A percentile compares a stretch with the other conserved stretches of the same genome.
These are phyloP conservation scores for Musca domestica DNA, from an alignment of 1,140 invertebrate genomes.

Conservation along the genomic window DNA sequence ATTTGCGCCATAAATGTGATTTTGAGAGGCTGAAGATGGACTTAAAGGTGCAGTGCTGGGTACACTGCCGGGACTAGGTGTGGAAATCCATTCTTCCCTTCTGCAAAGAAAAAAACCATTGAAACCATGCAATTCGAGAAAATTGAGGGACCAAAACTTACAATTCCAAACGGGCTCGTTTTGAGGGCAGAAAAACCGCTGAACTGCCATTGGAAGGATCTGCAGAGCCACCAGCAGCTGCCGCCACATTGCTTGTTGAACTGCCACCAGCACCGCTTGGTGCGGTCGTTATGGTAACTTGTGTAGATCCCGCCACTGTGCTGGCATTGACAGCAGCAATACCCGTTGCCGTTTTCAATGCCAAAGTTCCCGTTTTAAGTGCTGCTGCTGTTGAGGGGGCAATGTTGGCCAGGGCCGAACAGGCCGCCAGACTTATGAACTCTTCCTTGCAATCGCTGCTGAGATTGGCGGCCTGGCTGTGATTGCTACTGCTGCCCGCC, in stretches of 20 bases:
- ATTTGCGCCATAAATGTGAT: constrained; percentile 58
- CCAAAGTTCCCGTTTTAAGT: too few relatives aligned
- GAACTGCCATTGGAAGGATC: constrained; percentile 34
- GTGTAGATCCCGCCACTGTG: not conserved
- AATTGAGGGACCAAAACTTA: constrained; percentile 31
- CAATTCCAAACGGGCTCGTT: constrained; percentile 47
- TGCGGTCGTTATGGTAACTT: not conserved
- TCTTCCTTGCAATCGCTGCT: not conserved
- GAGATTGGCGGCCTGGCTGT: not conserved
- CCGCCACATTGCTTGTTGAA: constrained; percentile 1
- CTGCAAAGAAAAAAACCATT: constrained; percentile 35
- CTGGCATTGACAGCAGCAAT: not conserved
- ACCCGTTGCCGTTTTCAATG: too few relatives aligned
- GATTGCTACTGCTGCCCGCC: not conserved
- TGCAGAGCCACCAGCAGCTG: constrained; percentile 21
- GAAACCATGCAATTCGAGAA: too few relatives aligned
- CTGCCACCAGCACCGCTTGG: constrained; percentile 15
- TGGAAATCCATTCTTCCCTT: constrained; percentile 64
- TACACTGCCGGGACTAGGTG: constrained; percentile 60
- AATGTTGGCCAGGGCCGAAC: not conserved
- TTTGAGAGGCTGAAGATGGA: constrained; percentile 60
- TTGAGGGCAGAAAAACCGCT: constrained; percentile 42
- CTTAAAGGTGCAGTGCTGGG: constrained; percentile 62
- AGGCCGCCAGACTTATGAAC: not conserved
- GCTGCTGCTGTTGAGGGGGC: not conserved